phyloP scores from a whole-genome alignment of 2,797 vertebrate genomes.

The Peromyscus aztecus region DNA sequence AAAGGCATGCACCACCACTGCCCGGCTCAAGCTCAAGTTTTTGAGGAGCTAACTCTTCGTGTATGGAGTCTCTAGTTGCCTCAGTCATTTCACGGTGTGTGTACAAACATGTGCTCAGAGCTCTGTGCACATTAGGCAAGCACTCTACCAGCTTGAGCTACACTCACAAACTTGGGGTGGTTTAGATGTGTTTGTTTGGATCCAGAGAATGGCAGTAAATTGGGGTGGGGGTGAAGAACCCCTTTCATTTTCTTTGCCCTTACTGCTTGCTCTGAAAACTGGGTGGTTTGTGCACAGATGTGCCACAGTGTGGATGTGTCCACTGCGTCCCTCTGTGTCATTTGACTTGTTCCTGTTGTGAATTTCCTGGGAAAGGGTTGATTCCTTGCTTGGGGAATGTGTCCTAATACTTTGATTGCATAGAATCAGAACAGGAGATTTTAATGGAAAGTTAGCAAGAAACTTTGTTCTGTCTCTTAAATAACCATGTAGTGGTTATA shows the following conservation, averaged over 20 bases:
- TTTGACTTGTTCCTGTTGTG: background rate
- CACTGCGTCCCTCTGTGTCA: background rate
- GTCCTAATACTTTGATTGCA: background rate
- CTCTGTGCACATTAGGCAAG: background rate
- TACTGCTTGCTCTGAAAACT: background rate
- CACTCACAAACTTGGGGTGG: background rate
- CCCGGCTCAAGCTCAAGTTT: background rate
- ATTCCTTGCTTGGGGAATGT: background rate
- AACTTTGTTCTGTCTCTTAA: background rate
- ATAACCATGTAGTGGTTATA: background rate
- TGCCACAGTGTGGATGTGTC: background rate
- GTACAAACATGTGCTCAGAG: background rate
- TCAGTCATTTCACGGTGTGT: background rate
- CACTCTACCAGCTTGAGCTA: background rate
- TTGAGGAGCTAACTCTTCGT: background rate
- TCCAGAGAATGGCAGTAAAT: background rate
- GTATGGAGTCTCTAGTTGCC: background rate
- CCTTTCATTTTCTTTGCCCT: background rate
- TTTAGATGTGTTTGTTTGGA: background rate
- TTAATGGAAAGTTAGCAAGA: slow-evolving; percentile 29
- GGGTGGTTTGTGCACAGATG: background rate
- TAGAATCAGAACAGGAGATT: background rate
- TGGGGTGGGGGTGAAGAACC: background rate
- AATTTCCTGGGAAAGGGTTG: background rate
- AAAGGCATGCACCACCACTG: too few relatives aligned